Percentiles rank a stretch among this genome's conserved stretches.
Evolutionary conservation across 2,797 vertebrate species (phyloP).

Genomic region (Scolopax rusticola): DNA sequence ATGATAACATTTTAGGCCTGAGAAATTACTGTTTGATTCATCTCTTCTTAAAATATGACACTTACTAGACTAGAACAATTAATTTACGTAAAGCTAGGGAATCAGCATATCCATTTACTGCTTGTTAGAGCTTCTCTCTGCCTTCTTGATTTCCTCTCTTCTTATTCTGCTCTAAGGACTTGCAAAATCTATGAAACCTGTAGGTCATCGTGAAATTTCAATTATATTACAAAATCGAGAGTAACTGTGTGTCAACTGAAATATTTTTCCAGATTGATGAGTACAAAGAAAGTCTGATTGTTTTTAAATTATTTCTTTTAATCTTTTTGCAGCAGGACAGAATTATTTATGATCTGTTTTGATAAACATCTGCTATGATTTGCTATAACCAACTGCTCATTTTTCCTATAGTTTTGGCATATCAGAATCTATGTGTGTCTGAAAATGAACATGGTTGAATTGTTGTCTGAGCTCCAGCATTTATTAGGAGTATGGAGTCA

Average conservation of each 20-base stretch:
- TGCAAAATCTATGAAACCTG: slow-evolving; percentile 19
- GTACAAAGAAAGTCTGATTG: not conserved
- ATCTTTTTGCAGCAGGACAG: not conserved
- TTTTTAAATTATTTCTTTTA: not conserved
- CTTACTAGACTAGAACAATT: not conserved
- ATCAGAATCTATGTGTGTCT: not conserved
- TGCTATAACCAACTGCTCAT: not conserved
- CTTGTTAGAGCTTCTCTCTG: not conserved
- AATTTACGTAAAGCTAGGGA: not conserved
- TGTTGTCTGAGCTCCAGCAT: not conserved
- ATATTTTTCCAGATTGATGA: not conserved
- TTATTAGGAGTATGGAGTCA: not conserved
- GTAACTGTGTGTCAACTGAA: not conserved
- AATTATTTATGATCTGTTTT: slow-evolving; percentile 5
- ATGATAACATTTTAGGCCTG: not conserved
- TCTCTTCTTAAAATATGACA: not conserved
- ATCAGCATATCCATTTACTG: not conserved
- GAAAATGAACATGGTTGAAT: not conserved
- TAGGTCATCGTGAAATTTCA: slow-evolving; percentile 34
- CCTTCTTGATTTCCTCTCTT: not conserved
- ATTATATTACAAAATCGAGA: not conserved
- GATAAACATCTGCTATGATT: not conserved
- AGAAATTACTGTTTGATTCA: not conserved
- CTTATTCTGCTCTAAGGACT: not conserved
- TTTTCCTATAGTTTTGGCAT: not conserved